phyloP scores from a whole-genome alignment of 2,888 invertebrate species.

The Polyommatus iphigenia region DNA sequence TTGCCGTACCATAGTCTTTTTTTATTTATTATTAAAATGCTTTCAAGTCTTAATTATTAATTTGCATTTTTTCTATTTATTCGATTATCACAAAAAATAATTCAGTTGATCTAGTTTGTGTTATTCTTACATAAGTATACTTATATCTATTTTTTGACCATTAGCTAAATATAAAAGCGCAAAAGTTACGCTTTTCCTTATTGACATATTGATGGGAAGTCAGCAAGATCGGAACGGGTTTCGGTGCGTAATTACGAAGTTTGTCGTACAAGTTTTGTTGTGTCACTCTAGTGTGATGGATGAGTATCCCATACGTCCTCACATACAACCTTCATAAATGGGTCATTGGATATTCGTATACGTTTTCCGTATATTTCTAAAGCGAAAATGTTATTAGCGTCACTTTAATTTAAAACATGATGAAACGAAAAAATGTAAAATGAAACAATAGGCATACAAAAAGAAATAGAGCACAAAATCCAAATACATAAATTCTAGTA shows the following conservation, averaged over 20 bases:
- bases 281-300: slow-evolving; percentile 24
- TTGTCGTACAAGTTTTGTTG: slow-evolving; percentile 13
- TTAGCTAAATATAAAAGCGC: background rate
- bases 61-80: background rate
- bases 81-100: background rate
- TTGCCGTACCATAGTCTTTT: background rate
- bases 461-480: background rate
- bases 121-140: background rate
- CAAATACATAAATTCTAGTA: background rate
- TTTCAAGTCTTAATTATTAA: background rate
- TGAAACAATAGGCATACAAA: background rate
- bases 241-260: slow-evolving; percentile 14
- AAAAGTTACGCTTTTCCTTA: background rate
- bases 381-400: background rate
- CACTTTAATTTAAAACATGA: background rate
- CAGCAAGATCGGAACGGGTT: slow-evolving; percentile 4
- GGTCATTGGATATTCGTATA: background rate
- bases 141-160: background rate
- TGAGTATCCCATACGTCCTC: slow-evolving; percentile 9
- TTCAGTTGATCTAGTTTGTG: background rate
- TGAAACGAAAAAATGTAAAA: background rate
- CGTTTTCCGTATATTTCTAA: background rate
- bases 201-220: slow-evolving; percentile 21
- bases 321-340: background rate
- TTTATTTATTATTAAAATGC: too few relatives aligned